These are phyloP conservation scores for Lampris megalopsis DNA, from an alignment of 2,113 vertebrate species.

Conservation along the genomic window DNA sequence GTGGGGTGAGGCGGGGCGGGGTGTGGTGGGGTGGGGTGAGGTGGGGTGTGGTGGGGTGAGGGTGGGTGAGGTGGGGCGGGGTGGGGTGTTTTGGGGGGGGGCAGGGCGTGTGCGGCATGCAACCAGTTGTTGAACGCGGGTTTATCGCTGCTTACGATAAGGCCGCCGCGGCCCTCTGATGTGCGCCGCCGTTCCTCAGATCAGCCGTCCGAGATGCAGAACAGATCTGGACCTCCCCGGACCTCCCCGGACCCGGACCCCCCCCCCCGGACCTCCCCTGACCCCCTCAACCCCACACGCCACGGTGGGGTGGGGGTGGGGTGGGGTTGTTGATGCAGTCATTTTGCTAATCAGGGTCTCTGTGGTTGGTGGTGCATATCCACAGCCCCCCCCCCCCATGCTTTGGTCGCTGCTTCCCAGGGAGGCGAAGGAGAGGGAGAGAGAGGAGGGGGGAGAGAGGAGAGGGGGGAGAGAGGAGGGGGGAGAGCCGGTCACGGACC, in stretches of 20 bases:
- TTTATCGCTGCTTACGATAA: conserved; percentile 65
- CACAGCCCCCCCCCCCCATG: conserved; percentile 10
- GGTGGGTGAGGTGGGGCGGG: no score
- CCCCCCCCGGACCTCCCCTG: conserved; percentile 13
- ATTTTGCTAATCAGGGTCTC: conserved; percentile 55
- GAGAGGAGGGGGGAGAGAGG: conserved; percentile 23
- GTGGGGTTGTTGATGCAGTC: conserved; percentile 51
- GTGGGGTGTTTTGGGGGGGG: conserved; percentile 37
- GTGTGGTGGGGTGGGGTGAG: no score
- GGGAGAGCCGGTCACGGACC: conserved; percentile 57
- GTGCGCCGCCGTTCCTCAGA: conserved; percentile 64
- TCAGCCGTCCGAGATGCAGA: conserved; percentile 67
- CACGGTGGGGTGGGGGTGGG: conserved; percentile 38
- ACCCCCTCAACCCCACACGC: no score
- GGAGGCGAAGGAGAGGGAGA: conserved; percentile 11
- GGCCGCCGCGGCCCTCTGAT: conserved; percentile 60
- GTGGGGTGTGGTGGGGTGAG: no score
- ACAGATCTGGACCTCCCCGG: conserved; percentile 52
- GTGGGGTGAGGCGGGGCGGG: no score
- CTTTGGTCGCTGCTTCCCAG: conserved; percentile 38
- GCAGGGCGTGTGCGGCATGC: conserved; percentile 47
- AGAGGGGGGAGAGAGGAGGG: neutral
- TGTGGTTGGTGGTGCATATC: conserved; percentile 51
- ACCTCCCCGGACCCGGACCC: conserved; percentile 38
- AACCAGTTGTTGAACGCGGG: conserved; percentile 55